Conservation (phyloP, 2,797 vertebrate genomes). For the Pangasius macronema region DNA sequence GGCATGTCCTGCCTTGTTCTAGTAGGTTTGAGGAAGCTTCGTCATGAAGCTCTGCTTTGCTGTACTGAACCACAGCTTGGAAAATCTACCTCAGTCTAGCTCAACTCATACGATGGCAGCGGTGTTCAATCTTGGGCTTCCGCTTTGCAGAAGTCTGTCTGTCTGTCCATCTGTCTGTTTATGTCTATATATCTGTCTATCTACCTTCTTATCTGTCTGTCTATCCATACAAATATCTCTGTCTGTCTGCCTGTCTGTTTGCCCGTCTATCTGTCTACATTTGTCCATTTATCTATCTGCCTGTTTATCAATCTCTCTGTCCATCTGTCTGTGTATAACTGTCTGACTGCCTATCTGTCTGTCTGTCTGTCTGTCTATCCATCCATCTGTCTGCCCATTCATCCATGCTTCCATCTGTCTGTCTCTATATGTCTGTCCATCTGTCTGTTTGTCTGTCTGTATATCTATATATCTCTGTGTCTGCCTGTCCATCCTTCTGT, state of each 20-base stretch:
- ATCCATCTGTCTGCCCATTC: neutral
- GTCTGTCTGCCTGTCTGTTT: neutral
- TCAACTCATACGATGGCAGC: neutral
- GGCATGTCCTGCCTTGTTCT: slow-evolving; percentile 4
- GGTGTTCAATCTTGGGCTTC: neutral
- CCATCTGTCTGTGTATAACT: neutral
- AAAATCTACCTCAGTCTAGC: neutral
- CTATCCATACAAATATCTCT: neutral
- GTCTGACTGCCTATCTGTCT: neutral
- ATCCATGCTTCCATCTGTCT: too few species aligned
- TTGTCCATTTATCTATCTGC: too few species aligned
- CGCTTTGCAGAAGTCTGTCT: neutral
- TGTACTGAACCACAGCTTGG: neutral
- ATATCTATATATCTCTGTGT: neutral
- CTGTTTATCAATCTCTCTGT: neutral
- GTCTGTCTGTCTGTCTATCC: neutral
- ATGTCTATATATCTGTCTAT: neutral
- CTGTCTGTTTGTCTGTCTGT: neutral
- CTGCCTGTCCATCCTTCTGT: neutral
- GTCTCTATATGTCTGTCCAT: too few species aligned
- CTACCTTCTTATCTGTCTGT: neutral
- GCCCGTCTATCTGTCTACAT: too few species aligned
- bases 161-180: neutral
- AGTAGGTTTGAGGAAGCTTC: neutral
- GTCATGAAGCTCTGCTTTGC: neutral